A percentile compares a stretch with the other conserved stretches of the same genome.
Evolutionary conservation across 2,113 vertebrate genomes (phyloP).

Genomic region (Campylomormyrus numenius): DNA sequence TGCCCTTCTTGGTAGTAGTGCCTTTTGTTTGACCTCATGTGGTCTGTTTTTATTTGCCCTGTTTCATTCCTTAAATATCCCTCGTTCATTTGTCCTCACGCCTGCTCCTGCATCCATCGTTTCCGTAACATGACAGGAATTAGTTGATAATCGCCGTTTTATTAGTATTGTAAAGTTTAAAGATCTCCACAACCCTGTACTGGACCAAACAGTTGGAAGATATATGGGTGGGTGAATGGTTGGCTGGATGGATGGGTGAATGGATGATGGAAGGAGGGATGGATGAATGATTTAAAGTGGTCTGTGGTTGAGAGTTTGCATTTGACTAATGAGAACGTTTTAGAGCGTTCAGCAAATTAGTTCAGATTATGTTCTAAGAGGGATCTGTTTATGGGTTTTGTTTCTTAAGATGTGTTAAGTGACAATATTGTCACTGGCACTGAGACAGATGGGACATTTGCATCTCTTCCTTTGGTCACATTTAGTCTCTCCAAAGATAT

Average conservation of each 20-base stretch:
- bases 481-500: neutral
- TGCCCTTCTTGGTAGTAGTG: no score
- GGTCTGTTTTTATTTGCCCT: no score
- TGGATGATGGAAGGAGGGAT: neutral
- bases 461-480: neutral
- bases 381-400: neutral
- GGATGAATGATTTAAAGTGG: neutral
- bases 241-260: neutral
- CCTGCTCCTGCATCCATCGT: no score
- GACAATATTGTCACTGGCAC: neutral
- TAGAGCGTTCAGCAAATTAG: neutral
- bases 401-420: neutral
- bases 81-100: no score
- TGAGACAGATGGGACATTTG: constrained; percentile 1
- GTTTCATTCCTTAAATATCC: no score
- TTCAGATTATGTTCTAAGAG: neutral
- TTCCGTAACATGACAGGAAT: neutral
- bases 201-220: neutral
- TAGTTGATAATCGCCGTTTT: neutral
- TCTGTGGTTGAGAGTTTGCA: neutral
- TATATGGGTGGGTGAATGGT: neutral
- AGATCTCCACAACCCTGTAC: neutral
- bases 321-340: neutral
- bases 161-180: neutral
- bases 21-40: no score